Evolutionary conservation across 2,113 vertebrate genomes (phyloP).

Genomic region (Malurus cyaneus): DNA sequence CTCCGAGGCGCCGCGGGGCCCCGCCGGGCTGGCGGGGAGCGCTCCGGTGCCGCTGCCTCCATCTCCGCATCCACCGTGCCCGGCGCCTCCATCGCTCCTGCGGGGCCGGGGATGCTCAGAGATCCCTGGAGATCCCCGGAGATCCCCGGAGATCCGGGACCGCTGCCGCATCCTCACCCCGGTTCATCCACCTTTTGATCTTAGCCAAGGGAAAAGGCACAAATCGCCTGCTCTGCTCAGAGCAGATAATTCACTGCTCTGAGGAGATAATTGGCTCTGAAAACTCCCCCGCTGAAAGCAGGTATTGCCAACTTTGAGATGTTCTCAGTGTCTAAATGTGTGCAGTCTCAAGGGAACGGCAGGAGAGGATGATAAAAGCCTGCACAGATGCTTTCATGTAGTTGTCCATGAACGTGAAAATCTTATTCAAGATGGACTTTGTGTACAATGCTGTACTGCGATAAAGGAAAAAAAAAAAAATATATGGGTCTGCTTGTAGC

Average conservation of each 20-base stretch:
- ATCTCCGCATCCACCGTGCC: accelerated
- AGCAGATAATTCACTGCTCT: neutral
- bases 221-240: neutral
- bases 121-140: too few relatives aligned
- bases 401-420: neutral
- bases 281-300: neutral
- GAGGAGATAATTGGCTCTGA: neutral
- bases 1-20: constrained; percentile 43
- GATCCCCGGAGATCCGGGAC: too few relatives aligned
- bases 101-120: accelerated
- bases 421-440: neutral
- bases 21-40: neutral
- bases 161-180: accelerated
- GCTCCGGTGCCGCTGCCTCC: neutral
- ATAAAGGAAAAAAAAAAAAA: neutral
- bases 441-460: accelerated
- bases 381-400: accelerated
- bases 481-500: neutral
- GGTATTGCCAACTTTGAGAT: neutral
- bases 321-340: accelerated
- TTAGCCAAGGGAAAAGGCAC: neutral
- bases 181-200: accelerated
- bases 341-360: neutral
- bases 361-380: neutral
- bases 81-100: accelerated